phyloP scores from a whole-genome alignment of 2,797 vertebrate genomes.

The Gallirallus australis region DNA sequence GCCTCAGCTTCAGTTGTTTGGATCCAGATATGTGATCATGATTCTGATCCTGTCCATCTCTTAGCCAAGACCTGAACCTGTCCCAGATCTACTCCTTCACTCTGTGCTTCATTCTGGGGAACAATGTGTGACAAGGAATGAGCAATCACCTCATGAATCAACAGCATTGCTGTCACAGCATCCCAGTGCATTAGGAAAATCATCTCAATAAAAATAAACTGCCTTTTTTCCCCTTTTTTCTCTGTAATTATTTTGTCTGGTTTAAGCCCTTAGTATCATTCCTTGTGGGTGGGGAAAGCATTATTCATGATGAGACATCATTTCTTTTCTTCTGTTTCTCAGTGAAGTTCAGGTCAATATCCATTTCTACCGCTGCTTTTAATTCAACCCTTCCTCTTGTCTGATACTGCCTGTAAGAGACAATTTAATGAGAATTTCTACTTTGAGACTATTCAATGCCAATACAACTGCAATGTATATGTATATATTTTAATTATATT shows the following conservation, averaged over 20 bases:
- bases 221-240: accelerated
- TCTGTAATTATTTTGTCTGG: not conserved
- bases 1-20: not conserved
- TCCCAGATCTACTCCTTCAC: not conserved
- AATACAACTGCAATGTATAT: not conserved
- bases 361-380: not conserved
- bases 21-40: accelerated
- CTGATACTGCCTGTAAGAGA: not conserved
- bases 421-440: not conserved
- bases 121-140: not conserved
- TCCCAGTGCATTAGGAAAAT: not conserved
- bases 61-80: not conserved
- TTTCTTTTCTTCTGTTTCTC: not conserved
- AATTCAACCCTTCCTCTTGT: not conserved
- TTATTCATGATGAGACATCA: not conserved
- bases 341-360: not conserved
- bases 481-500: not conserved
- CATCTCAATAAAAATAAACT: not conserved
- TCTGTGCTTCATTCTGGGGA: not conserved
- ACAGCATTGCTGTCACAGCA: not conserved
- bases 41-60: not conserved
- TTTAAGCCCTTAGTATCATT: not conserved
- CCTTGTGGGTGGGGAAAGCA: not conserved
- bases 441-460: not conserved
- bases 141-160: not conserved